phyloP scores from a whole-genome alignment of 2,888 invertebrate species.

The Ophioninae sp. region DNA sequence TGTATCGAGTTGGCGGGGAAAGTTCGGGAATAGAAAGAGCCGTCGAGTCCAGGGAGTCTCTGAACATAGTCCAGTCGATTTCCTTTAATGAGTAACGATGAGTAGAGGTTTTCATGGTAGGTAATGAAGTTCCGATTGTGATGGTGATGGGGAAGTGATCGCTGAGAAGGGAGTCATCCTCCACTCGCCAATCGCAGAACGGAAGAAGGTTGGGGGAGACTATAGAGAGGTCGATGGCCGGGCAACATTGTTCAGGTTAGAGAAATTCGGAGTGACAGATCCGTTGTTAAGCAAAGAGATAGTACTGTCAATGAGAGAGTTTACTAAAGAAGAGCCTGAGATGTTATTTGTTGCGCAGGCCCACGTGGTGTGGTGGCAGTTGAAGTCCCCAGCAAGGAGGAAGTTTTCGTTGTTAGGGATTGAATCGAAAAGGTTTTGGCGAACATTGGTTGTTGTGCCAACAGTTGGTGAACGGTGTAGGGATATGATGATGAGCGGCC shows the following conservation, averaged over 20 bases:
- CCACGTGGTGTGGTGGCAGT: conserved; percentile 40
- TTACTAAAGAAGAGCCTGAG: neutral
- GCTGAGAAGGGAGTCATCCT: conserved; percentile 21
- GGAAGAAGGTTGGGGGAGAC: conserved; percentile 8
- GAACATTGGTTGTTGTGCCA: too few species aligned
- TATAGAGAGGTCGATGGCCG: conserved; percentile 9
- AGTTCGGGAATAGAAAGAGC: conserved; percentile 1
- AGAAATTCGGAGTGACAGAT: conserved; percentile 4
- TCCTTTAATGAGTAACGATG: neutral
- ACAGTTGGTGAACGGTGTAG: conserved; percentile 3
- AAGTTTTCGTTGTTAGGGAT: conserved; percentile 1
- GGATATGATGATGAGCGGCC: conserved; percentile 15
- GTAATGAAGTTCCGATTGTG: neutral
- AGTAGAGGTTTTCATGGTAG: neutral
- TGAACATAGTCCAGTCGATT: neutral
- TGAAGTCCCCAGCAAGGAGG: conserved; percentile 28
- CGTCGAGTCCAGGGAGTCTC: neutral
- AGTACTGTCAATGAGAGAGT: neutral
- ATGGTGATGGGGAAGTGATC: conserved; percentile 36
- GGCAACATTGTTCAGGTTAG: neutral
- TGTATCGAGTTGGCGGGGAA: conserved; percentile 7
- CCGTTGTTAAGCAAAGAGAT: conserved; percentile 21
- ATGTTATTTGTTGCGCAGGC: neutral
- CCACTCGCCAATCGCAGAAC: neutral
- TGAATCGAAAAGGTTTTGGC: conserved; percentile 2